phyloP scores from a whole-genome alignment of 2,888 invertebrate genomes.

The Hypsopygia costalis region DNA sequence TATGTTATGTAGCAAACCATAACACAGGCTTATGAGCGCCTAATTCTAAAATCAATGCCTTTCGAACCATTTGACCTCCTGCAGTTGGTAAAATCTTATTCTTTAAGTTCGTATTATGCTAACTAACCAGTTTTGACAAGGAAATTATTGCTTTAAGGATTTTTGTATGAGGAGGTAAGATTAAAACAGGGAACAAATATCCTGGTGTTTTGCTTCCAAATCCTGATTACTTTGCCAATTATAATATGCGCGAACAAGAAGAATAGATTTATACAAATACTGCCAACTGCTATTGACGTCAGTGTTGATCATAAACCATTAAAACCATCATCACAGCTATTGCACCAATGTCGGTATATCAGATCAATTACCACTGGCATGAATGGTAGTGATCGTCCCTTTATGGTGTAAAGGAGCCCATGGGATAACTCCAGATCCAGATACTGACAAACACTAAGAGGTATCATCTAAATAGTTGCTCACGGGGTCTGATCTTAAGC shows the following conservation, averaged over 20 bases:
- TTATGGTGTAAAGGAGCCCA: constrained; percentile 32
- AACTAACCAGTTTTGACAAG: constrained; percentile 9
- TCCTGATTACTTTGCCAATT: not conserved
- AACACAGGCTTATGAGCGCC: constrained; percentile 66
- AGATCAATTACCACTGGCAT: constrained; percentile 23
- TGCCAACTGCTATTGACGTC: constrained; percentile 23
- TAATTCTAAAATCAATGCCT: constrained; percentile 56
- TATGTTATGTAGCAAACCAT: constrained; percentile 9
- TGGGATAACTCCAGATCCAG: constrained; percentile 29
- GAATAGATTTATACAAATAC: constrained; percentile 25
- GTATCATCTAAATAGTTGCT: constrained; percentile 17
- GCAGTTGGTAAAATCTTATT: constrained; percentile 46
- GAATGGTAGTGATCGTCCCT: constrained; percentile 36
- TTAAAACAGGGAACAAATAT: too few species aligned
- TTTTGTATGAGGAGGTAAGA: not conserved
- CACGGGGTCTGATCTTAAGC: not conserved
- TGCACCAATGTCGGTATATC: not conserved
- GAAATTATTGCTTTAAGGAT: constrained; percentile 3
- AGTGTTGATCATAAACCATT: constrained; percentile 8
- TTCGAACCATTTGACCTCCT: constrained; percentile 43
- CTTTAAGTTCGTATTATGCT: constrained; percentile 40
- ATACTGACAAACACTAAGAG: constrained; percentile 21
- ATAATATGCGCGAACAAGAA: constrained; percentile 23
- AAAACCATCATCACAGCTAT: not conserved
- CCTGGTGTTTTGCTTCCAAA: not conserved